phyloP scores from a whole-genome alignment of 2,797 vertebrate genomes.

The Numenius phaeopus region DNA sequence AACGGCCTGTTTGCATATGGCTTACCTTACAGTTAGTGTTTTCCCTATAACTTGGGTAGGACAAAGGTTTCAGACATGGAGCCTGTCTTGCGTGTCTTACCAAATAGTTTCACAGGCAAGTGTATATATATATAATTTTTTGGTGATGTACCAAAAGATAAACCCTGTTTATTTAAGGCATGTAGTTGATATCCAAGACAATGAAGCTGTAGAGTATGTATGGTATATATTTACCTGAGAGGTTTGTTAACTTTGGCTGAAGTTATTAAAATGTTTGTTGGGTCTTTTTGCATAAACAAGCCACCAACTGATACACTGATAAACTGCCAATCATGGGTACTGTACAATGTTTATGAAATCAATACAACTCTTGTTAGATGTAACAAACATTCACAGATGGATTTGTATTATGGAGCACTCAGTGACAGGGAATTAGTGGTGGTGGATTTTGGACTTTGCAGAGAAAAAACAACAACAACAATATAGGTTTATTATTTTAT shows the following conservation, averaged over 20 bases:
- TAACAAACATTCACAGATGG: neutral
- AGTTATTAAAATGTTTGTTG: neutral
- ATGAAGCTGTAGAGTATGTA: neutral
- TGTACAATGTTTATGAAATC: neutral
- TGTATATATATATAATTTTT: neutral
- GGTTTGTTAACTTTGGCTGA: neutral
- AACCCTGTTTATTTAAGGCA: neutral
- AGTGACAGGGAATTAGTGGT: neutral
- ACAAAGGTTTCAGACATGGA: neutral
- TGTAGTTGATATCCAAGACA: neutral
- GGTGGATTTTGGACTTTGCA: neutral
- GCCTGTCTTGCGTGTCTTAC: neutral
- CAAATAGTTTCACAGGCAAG: neutral
- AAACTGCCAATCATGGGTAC: neutral
- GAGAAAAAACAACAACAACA: neutral
- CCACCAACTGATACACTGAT: neutral
- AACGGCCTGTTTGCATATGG: neutral
- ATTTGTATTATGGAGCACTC: neutral
- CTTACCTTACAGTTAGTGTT: neutral
- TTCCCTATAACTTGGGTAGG: neutral
- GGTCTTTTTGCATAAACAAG: neutral
- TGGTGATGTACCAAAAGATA: neutral
- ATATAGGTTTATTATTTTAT: neutral
- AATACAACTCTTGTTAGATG: neutral
- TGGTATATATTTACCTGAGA: neutral